A percentile compares a stretch with the other conserved stretches of the same genome.
Evolutionary conservation across 2,113 vertebrate genomes (phyloP).

Genomic region (Muntiacus reevesi): DNA sequence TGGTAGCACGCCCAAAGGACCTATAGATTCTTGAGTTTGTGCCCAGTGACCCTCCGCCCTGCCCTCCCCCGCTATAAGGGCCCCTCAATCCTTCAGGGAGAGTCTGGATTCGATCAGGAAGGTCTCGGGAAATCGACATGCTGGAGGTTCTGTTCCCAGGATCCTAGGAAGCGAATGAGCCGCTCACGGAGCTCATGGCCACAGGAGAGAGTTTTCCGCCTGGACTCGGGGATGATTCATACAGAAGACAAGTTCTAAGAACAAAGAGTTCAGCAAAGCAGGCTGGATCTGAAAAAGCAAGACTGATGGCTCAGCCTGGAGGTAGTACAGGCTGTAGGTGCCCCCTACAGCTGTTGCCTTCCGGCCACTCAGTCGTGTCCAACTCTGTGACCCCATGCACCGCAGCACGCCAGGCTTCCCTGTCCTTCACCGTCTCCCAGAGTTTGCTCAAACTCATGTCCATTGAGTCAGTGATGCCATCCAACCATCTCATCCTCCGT

Average conservation of each 20-base stretch:
- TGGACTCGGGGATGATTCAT: neutral
- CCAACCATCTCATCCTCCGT: neutral
- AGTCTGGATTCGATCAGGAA: neutral
- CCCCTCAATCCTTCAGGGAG: neutral
- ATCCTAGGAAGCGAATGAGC: neutral
- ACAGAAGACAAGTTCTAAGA: neutral
- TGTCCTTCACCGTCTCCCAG: neutral
- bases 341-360: neutral
- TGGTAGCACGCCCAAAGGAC: neutral
- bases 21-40: neutral
- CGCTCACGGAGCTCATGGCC: neutral
- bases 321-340: neutral
- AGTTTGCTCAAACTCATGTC: neutral
- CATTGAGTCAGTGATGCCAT: neutral
- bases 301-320: neutral
- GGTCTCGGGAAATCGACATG: neutral
- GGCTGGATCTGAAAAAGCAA: neutral
- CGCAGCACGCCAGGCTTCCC: neutral
- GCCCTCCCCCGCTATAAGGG: neutral
- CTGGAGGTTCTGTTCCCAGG: neutral
- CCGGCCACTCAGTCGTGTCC: neutral
- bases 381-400: neutral
- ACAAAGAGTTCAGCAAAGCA: neutral
- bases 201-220: neutral
- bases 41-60: neutral